phyloP scores from a whole-genome alignment of 1,140 invertebrate genomes.

The Nasonia giraulti region DNA sequence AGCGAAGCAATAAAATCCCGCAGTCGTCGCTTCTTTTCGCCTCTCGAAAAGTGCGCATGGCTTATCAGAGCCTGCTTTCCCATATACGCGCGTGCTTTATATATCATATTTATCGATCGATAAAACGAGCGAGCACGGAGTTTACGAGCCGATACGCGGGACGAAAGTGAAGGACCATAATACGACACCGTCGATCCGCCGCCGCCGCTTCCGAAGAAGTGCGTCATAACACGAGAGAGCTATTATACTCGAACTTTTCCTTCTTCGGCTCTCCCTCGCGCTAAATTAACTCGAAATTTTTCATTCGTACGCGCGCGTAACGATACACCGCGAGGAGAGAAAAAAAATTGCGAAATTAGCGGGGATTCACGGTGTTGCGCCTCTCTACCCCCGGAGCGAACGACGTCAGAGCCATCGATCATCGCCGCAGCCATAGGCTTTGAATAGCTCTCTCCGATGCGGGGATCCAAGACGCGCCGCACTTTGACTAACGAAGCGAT shows the following conservation, averaged over 20 bases:
- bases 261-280: background rate
- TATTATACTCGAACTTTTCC: background rate
- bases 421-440: background rate
- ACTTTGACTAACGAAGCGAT: conserved; percentile 59
- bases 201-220: background rate
- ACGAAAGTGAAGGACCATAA: conserved; percentile 16
- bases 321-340: too few species aligned
- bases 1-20: background rate
- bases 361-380: background rate
- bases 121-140: background rate
- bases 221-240: background rate
- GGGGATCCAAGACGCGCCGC: background rate
- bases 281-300: background rate
- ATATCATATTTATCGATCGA: conserved; percentile 4
- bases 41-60: background rate
- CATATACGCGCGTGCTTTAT: background rate
- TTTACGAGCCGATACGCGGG: background rate
- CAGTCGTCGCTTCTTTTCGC: background rate
- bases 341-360: conserved; percentile 12
- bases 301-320: background rate
- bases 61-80: background rate
- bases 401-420: conserved; percentile 25
- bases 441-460: background rate
- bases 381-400: background rate
- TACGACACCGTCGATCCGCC: background rate